A percentile compares a stretch with the other conserved stretches of the same genome.
Conservation (phyloP, 2,797 vertebrate species). For the Pseudocheirus occidentalis region DNA sequence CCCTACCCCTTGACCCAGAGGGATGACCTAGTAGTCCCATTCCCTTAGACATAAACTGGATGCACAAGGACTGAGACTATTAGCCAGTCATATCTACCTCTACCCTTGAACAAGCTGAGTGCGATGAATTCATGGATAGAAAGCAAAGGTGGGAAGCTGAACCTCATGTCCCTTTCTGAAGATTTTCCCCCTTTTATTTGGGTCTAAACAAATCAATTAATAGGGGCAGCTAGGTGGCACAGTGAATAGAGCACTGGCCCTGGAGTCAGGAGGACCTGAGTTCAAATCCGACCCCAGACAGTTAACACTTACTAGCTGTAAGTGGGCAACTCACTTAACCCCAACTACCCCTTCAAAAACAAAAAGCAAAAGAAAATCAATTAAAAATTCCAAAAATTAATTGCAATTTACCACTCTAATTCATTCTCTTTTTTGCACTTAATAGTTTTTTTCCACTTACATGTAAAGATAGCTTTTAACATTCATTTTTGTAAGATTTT, state of each 20-base stretch:
- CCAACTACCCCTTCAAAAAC: too few species aligned
- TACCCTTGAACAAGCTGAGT: background rate
- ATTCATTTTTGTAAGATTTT: too few species aligned
- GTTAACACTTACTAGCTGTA: too few species aligned
- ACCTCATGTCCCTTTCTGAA: background rate
- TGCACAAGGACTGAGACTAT: background rate
- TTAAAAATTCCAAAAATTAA: background rate
- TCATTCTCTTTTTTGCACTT: too few species aligned
- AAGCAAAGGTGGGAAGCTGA: background rate
- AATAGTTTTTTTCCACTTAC: too few species aligned
- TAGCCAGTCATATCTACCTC: background rate
- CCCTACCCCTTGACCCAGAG: background rate
- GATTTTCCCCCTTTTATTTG: background rate
- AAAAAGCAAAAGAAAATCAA: too few species aligned
- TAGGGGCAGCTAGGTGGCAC: too few species aligned
- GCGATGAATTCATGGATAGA: background rate
- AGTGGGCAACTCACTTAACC: too few species aligned
- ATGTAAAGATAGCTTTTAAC: too few species aligned
- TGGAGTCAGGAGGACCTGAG: too few species aligned
- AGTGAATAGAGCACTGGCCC: too few species aligned
- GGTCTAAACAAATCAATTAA: background rate
- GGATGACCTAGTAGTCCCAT: background rate
- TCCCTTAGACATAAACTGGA: background rate
- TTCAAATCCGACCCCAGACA: too few species aligned
- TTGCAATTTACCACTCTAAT: background rate